phyloP scores from a whole-genome alignment of 92 coral and sea anemone species.

The Siderastrea siderea region DNA sequence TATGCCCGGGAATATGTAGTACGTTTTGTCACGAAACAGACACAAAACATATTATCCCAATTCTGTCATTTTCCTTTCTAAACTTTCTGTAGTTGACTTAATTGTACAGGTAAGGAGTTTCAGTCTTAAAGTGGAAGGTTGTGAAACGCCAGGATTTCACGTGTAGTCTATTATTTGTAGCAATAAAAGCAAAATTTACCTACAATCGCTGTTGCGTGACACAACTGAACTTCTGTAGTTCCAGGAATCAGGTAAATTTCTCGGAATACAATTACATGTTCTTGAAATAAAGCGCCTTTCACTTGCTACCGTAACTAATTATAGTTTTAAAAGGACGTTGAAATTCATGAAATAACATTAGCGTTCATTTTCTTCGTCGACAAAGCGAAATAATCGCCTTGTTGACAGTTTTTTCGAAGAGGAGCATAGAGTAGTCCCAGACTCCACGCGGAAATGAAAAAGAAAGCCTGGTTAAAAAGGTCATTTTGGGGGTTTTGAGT shows the following conservation, averaged over 20 bases:
- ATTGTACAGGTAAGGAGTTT: no score
- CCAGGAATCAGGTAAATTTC: conserved; percentile 28
- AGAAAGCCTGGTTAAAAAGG: conserved; percentile 9
- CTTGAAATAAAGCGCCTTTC: not conserved
- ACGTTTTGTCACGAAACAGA: no score
- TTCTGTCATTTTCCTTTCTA: no score
- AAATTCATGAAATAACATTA: not conserved
- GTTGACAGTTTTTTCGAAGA: not conserved
- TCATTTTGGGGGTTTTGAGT: not conserved
- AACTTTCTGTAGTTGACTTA: no score
- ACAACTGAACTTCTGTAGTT: not conserved
- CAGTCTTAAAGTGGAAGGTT: not conserved
- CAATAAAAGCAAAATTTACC: not conserved
- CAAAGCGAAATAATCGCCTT: not conserved
- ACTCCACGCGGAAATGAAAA: conserved; percentile 23
- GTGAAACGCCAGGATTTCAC: not conserved
- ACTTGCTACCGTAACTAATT: not conserved
- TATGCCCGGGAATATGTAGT: no score
- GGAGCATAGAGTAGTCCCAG: conserved; percentile 1
- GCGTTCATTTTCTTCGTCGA: not conserved
- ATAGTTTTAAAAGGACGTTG: not conserved
- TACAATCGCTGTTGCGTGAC: conserved; percentile 15
- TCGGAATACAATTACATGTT: conserved; percentile 22
- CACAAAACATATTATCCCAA: no score
- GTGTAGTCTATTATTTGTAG: not conserved